phyloP scores from a whole-genome alignment of 2,888 invertebrate species.

The Platypus cylindrus region DNA sequence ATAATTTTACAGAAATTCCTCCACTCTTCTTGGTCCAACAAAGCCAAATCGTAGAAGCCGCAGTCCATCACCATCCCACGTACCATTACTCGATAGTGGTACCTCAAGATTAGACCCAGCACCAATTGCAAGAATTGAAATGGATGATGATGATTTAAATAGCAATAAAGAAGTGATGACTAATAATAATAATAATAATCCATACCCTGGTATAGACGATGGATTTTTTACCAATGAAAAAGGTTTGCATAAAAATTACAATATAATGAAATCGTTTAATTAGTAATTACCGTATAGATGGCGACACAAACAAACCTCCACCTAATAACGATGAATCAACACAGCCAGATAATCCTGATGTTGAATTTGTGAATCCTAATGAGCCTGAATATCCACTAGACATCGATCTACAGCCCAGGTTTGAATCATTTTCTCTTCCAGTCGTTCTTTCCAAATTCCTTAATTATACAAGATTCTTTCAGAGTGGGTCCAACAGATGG shows the following conservation, averaged over 20 bases:
- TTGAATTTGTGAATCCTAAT: slow-evolving; percentile 12
- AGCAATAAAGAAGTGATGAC: slow-evolving; percentile 30
- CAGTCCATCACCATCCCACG: neutral
- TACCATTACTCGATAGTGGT: neutral
- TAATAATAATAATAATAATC: no score
- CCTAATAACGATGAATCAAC: slow-evolving; percentile 11
- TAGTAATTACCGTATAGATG: neutral
- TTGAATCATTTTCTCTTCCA: neutral
- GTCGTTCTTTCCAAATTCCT: neutral
- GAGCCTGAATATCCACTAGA: slow-evolving; percentile 13
- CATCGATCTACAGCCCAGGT: slow-evolving; percentile 25
- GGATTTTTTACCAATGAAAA: slow-evolving; percentile 39
- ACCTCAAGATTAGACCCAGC: slow-evolving; percentile 20
- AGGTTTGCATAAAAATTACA: slow-evolving; percentile 4
- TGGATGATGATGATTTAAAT: slow-evolving; percentile 41
- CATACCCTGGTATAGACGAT: slow-evolving; percentile 51
- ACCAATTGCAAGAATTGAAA: slow-evolving; percentile 43
- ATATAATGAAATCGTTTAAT: neutral
- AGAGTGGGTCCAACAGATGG: slow-evolving; percentile 19
- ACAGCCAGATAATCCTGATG: slow-evolving; percentile 11
- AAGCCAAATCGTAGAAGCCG: no score
- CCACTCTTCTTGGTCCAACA: no score
- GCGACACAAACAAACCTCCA: neutral
- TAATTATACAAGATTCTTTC: slow-evolving; percentile 25
- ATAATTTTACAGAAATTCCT: no score